phyloP scores from a whole-genome alignment of 2,797 vertebrate species.

The Hydrocynus forskahlii region DNA sequence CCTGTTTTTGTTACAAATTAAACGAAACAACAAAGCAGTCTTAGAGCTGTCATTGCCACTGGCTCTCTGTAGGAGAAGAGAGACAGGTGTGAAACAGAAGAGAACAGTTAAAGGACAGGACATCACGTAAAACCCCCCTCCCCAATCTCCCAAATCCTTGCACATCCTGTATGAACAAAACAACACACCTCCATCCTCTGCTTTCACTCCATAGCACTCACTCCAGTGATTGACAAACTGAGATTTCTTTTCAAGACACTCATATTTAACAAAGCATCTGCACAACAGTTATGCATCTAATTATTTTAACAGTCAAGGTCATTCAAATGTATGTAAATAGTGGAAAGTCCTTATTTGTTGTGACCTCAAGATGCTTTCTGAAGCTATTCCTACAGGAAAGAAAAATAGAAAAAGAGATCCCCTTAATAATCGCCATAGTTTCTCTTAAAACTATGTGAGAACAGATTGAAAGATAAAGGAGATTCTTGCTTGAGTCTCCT shows the following conservation, averaged over 20 bases:
- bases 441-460: too few species aligned
- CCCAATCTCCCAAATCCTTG: neutral
- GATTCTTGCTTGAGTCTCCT: too few species aligned
- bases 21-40: constrained; percentile 37
- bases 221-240: neutral
- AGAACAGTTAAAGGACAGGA: constrained; percentile 10
- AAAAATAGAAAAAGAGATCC: too few species aligned
- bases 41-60: constrained; percentile 15
- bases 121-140: neutral
- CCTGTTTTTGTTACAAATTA: constrained; percentile 18
- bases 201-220: neutral
- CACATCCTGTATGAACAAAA: neutral
- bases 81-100: neutral
- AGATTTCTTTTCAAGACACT: neutral
- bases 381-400: too few species aligned
- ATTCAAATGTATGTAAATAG: neutral
- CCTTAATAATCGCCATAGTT: too few species aligned
- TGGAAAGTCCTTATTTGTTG: neutral
- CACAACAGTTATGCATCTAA: neutral
- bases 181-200: neutral
- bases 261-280: neutral
- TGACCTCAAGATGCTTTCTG: neutral
- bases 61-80: constrained; percentile 1
- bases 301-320: neutral
- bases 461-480: too few species aligned